Evolutionary conservation across 2,797 vertebrate genomes (phyloP), one percentile per base, ranked within the genome.

Genomic region (Danio jaintianensis): DNA sequence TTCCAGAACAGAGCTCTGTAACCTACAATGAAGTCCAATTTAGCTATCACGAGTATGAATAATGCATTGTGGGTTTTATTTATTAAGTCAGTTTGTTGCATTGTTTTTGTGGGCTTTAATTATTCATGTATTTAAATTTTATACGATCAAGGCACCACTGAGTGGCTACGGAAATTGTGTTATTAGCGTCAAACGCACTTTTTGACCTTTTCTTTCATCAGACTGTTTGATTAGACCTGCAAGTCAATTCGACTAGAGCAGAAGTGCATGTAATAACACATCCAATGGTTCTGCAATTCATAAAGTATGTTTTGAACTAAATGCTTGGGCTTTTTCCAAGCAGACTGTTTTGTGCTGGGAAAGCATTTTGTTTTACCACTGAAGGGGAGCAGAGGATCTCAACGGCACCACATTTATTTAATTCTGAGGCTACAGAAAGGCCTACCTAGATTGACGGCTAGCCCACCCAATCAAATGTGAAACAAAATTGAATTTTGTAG

Each of bases 1-100:
- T 87, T 52, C 69, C 62, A 82, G 81, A 89, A 82, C 67, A 77
- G 79, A 72, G 80, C 79, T 83, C 82, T 67, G 83, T 82, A 82
- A 85, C 79, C 81, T 86, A 86, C 87, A 82, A 85, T 66, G 43
- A 78, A 71, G 79, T 85, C 76, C 42, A 80, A 87, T 86, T 82
- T 77, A 85, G 83, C 84, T 82, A 82, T 84, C 81, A 84, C 43
- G 40, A 12, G 6, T 52, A 91, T 90, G 87, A 90, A 91, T 90
- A 87, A 89, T 90, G 79, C 63, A 86, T 87, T 7, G 4, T 75
- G 75, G 82, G 80, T 64, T 84, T 58, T 16, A 82, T 78, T 88
- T 80, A 81, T 78, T 61, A 74, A 82, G 83, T 86, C 72, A 86
- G 87, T 89, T 86, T 86, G 83, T 82, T 77, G 50, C 50, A 81